Evolutionary conservation across 1,140 invertebrate species (phyloP).

Genomic region (Cryptotermes secundus): DNA sequence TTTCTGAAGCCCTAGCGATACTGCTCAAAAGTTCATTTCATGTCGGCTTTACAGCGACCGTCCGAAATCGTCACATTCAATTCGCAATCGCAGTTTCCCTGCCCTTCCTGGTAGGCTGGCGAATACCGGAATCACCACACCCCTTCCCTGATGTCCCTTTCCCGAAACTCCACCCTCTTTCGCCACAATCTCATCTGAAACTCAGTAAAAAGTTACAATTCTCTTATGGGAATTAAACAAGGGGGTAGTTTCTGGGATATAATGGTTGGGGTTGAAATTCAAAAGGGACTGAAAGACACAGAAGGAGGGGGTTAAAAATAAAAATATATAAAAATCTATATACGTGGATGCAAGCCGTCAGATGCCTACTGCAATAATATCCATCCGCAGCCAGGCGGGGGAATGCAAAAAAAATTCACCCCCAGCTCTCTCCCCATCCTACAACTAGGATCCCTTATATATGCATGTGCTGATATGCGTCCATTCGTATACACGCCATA

Average conservation of each 20-base stretch:
- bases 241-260: not conserved
- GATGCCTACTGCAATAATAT: not conserved
- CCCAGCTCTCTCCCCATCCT: not conserved
- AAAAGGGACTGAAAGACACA: not conserved
- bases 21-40: too few relatives aligned
- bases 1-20: too few relatives aligned
- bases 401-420: not conserved
- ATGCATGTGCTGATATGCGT: too few relatives aligned
- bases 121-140: not conserved
- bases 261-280: constrained; percentile 7
- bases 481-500: not conserved
- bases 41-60: too few relatives aligned
- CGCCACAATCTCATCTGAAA: constrained; percentile 13
- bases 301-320: not conserved
- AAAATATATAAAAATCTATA: constrained; percentile 17
- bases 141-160: not conserved
- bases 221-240: constrained; percentile 11
- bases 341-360: constrained; percentile 6
- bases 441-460: not conserved
- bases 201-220: constrained; percentile 3
- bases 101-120: not conserved
- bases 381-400: not conserved
- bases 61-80: not conserved
- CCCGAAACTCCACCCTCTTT: not conserved
- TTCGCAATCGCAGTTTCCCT: not conserved